Evolutionary conservation across 2,797 vertebrate species (phyloP).

Genomic region (Lepus oiostolus): DNA sequence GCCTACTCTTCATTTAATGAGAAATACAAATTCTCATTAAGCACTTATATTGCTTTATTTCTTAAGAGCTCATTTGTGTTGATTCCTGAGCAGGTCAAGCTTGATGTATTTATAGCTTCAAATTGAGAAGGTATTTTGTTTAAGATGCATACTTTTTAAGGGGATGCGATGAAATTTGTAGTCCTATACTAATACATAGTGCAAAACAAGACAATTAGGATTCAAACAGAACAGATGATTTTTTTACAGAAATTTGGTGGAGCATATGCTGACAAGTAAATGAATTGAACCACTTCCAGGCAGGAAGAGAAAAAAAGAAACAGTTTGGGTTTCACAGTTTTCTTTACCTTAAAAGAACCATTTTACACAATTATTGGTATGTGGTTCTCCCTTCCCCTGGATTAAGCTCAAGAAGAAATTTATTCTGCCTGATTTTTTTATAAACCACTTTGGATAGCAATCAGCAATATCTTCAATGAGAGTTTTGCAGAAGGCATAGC

Average conservation of each 20-base stretch:
- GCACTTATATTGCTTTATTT: conserved; percentile 5
- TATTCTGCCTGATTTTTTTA: background rate
- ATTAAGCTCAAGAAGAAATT: background rate
- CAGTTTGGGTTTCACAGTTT: background rate
- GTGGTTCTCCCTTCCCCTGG: background rate
- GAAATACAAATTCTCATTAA: conserved; percentile 47
- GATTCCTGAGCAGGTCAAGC: conserved; percentile 10
- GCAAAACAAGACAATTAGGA: background rate
- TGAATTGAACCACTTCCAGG: background rate
- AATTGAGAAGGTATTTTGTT: background rate
- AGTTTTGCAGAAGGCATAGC: background rate
- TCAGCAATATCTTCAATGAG: background rate
- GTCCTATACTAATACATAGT: background rate
- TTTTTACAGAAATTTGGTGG: conserved; percentile 34
- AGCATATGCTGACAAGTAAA: background rate
- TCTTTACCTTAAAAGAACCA: conserved; percentile 5
- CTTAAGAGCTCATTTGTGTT: conserved; percentile 57
- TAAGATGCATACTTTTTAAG: background rate
- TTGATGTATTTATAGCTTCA: conserved; percentile 45
- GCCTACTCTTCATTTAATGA: conserved; percentile 34
- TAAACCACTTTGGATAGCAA: background rate
- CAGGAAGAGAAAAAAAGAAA: conserved; percentile 1
- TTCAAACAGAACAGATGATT: conserved; percentile 29
- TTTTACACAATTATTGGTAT: conserved; percentile 1
- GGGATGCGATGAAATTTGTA: background rate